Conservation (phyloP, 2,888 invertebrate species). For the Netelia melanura region DNA sequence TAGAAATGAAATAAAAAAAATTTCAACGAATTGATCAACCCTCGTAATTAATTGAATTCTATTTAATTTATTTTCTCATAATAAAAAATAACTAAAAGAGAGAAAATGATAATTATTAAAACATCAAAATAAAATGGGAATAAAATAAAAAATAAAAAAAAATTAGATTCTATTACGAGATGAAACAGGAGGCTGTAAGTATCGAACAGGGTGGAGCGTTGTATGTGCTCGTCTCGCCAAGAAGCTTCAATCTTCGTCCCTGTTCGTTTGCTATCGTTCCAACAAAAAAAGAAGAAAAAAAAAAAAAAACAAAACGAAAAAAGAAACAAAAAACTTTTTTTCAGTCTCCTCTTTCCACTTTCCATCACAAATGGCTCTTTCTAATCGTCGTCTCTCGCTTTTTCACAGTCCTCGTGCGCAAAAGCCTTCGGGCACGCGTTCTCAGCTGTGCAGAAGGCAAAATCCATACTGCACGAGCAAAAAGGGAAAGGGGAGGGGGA, state of each 20-base stretch:
- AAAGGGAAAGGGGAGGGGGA: background rate
- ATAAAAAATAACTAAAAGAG: too few relatives aligned
- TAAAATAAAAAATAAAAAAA: background rate
- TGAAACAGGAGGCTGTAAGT: slow-evolving; percentile 56
- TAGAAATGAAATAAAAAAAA: too few relatives aligned
- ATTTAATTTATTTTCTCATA: too few relatives aligned
- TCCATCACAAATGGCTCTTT: slow-evolving; percentile 53
- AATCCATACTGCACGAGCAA: slow-evolving; percentile 24
- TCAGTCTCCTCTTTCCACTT: slow-evolving; percentile 8
- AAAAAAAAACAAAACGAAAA: too few relatives aligned
- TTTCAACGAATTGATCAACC: too few relatives aligned
- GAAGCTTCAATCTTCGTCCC: slow-evolving; percentile 49
- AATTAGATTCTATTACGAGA: background rate
- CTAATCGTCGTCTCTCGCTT: slow-evolving; percentile 17
- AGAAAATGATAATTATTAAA: too few relatives aligned
- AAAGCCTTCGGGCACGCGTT: slow-evolving; percentile 26
- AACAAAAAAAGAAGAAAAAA: slow-evolving; percentile 28
- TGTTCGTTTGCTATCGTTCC: slow-evolving; percentile 35
- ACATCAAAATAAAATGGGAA: background rate
- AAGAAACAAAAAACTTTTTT: background rate
- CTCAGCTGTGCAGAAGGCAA: slow-evolving; percentile 2
- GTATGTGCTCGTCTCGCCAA: slow-evolving; percentile 61
- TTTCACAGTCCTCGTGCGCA: slow-evolving; percentile 38
- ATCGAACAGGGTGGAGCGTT: slow-evolving; percentile 74
- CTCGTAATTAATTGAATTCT: too few relatives aligned